Evolutionary conservation across 2,113 vertebrate genomes (phyloP).

Genomic region (Perca fluviatilis): DNA sequence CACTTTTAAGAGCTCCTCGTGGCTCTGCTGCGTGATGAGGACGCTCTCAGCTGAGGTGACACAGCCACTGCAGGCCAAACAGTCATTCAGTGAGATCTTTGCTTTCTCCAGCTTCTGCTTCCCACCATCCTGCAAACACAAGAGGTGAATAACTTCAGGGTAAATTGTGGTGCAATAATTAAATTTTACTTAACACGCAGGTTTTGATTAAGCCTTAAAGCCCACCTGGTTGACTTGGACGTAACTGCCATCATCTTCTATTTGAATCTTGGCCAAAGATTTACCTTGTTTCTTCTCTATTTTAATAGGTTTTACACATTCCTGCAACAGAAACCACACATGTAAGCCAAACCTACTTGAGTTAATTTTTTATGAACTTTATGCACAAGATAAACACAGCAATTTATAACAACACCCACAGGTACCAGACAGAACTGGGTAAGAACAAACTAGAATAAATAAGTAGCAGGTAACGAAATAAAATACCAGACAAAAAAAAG

Average conservation of each 20-base stretch:
- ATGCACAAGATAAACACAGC: not conserved
- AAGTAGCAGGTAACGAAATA: not conserved
- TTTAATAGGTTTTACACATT: constrained; percentile 94
- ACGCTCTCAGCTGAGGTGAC: constrained; percentile 96
- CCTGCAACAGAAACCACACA: constrained; percentile 76
- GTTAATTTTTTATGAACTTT: not conserved
- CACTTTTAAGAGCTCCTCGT: constrained; percentile 89
- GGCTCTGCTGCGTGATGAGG: constrained; percentile 95
- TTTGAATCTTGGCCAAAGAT: constrained; percentile 91
- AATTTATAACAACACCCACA: not conserved
- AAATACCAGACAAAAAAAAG: not conserved
- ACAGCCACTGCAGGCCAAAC: constrained; percentile 97
- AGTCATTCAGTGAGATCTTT: constrained; percentile 94
- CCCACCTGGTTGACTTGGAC: constrained; percentile 90
- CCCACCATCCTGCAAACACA: constrained; percentile 87
- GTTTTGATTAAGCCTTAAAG: not conserved
- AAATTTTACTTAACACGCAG: not conserved
- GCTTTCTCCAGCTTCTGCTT: constrained; percentile 92
- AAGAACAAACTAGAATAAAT: not conserved
- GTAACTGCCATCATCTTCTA: constrained; percentile 95
- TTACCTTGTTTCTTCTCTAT: constrained; percentile 89
- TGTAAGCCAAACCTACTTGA: not conserved
- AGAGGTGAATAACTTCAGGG: not conserved
- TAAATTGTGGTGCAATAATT: not conserved
- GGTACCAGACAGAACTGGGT: not conserved